Base-by-base conservation (phyloP, 2,888 invertebrate genomes). In the Plebejus melissa region DNA sequence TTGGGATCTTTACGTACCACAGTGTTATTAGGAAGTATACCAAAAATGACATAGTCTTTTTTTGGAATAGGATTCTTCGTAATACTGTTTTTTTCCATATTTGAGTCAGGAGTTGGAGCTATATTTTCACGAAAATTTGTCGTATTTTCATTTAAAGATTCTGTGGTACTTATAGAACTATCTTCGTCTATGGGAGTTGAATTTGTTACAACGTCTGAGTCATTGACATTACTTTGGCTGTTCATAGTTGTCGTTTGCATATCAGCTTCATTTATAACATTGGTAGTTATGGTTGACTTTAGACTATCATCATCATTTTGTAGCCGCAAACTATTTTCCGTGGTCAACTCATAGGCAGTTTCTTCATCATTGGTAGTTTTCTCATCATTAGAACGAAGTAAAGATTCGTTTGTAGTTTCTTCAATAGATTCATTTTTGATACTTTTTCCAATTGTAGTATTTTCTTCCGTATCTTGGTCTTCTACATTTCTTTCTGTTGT, bases 11-110 rank as follows among this genome's bases (percentile, higher is more conserved):
- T 96, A 88, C 96, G 95, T 87, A 96, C 95, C 88, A 97, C 95
- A 80, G 96, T 96, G 91, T 96, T 96, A 87, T 97, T 96, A 79
- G 96, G 96, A 82, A 96, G 94, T 82, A 97, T 96, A 82, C 96
- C 96, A 86, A 96, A 97, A 81, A 96, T 95, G 79, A 95, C 94
- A 85, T 95, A 96, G 91, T 96, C 96, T 88, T 95, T 94, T 84
- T 95, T 94, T 75, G 95, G 95, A 82, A 90, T 85, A 46, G 83
- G 80, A 80, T 86, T 80, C 78, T 81, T 78, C 80, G 84, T 83
- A 77, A 82, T 84, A 76, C 82, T 81, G 79, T 82, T 84, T 78
- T 83, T 78, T 81, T 81, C 82, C 82, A 83, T 82, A 81, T 81
- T 82, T 79, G 82, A 80, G 80, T 85, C 84, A 80, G 54, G 32